Conservation (phyloP, 1,140 invertebrate species). For the Spodoptera litura region DNA sequence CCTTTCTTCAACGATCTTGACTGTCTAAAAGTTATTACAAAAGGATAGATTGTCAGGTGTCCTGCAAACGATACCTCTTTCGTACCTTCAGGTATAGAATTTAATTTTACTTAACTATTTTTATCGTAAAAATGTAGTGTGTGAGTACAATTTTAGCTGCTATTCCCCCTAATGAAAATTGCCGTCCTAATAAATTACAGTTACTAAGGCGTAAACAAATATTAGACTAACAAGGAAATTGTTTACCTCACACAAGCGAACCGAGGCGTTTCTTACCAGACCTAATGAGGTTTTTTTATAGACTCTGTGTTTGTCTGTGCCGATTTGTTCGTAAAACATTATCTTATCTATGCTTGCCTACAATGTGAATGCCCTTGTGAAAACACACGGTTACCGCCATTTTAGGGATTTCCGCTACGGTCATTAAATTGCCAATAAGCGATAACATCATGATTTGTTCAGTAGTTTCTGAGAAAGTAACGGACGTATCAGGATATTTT, state of each 20-base stretch:
- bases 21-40: too few species aligned
- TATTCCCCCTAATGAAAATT: neutral
- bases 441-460: too few species aligned
- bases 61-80: too few species aligned
- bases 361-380: slow-evolving; percentile 24
- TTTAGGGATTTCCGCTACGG: neutral
- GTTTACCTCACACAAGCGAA: slow-evolving; percentile 6
- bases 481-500: too few species aligned
- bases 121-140: too few species aligned
- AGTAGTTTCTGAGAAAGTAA: too few species aligned
- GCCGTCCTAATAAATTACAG: slow-evolving; percentile 6
- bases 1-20: too few species aligned
- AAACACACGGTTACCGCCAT: neutral
- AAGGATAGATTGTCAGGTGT: too few species aligned
- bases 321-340: slow-evolving; percentile 17
- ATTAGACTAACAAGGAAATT: neutral
- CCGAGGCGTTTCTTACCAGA: neutral
- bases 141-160: neutral
- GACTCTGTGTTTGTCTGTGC: slow-evolving; percentile 8
- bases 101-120: too few species aligned
- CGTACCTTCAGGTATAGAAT: too few species aligned
- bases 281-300: slow-evolving; percentile 6
- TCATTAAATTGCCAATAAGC: too few species aligned
- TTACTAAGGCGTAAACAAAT: slow-evolving; percentile 1
- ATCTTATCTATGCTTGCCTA: slow-evolving; percentile 26